These are phyloP conservation scores for Lasioglossum lativentre DNA, from an alignment of 2,888 invertebrate species.

Conservation along the genomic window DNA sequence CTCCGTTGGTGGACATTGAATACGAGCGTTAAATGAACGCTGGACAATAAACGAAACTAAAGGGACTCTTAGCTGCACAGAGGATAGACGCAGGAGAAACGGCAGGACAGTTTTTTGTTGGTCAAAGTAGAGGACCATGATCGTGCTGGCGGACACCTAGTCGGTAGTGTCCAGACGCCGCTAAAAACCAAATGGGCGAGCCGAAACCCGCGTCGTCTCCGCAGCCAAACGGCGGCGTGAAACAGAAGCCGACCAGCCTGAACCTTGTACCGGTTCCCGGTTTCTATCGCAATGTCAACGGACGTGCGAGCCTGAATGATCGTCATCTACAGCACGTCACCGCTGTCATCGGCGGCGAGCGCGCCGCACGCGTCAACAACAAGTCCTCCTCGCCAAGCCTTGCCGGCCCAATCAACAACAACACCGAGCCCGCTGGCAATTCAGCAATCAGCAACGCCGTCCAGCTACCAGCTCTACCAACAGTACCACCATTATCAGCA, in stretches of 20 bases:
- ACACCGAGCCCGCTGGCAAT: conserved; percentile 68
- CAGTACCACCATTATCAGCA: conserved; percentile 79
- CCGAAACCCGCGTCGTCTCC: conserved; percentile 81
- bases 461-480: conserved; percentile 78
- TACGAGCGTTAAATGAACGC: background rate
- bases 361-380: conserved; percentile 77
- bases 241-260: conserved; percentile 82
- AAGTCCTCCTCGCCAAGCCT: conserved; percentile 71
- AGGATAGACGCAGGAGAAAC: background rate
- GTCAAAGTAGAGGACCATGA: conserved; percentile 52
- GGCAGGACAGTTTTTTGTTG: background rate
- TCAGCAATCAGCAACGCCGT: conserved; percentile 62
- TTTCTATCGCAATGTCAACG: conserved; percentile 84
- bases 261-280: conserved; percentile 82
- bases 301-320: conserved; percentile 82
- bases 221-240: conserved; percentile 83
- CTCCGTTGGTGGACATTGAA: conserved; percentile 6
- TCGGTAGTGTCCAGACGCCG: conserved; percentile 66
- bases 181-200: conserved; percentile 82
- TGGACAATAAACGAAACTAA: background rate
- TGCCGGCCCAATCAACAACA: conserved; percentile 72
- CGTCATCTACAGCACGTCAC: conserved; percentile 81
- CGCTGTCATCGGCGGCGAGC: conserved; percentile 77
- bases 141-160: conserved; percentile 65
- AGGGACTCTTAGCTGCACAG: background rate